A percentile compares a stretch with the other conserved stretches of the same genome.
Conservation (phyloP, 2,797 vertebrate genomes). For the Coregonus suidteri region DNA sequence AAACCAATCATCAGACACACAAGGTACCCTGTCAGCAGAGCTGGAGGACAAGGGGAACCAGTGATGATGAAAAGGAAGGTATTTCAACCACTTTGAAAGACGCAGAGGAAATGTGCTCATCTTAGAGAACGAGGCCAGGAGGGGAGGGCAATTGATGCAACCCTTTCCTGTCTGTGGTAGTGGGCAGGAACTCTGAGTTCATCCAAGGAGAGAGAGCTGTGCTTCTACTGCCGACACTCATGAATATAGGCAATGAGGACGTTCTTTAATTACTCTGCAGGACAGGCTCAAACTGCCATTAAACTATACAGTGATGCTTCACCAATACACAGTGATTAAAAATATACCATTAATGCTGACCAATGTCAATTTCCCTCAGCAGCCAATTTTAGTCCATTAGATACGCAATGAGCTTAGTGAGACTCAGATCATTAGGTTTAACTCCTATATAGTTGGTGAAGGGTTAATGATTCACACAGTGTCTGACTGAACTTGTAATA, state of each 20-base stretch:
- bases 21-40: slow-evolving; percentile 24
- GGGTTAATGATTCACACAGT: too few relatives aligned
- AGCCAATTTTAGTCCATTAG: too few relatives aligned
- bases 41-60: slow-evolving; percentile 20
- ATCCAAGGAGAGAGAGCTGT: background rate
- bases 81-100: slow-evolving; percentile 9
- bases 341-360: too few relatives aligned
- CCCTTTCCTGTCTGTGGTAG: background rate
- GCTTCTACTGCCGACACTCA: background rate
- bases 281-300: too few relatives aligned
- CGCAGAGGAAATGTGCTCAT: slow-evolving; percentile 1
- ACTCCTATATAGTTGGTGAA: too few relatives aligned
- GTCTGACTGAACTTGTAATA: too few relatives aligned
- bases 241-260: background rate
- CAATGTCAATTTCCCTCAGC: too few relatives aligned
- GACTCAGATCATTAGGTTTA: too few relatives aligned
- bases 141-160: slow-evolving; percentile 33
- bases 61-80: slow-evolving; percentile 18
- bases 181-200: background rate
- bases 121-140: slow-evolving; percentile 4
- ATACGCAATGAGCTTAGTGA: too few relatives aligned
- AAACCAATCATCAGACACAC: slow-evolving; percentile 26
- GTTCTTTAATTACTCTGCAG: background rate
- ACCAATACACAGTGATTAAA: too few relatives aligned
- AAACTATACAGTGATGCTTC: too few relatives aligned